Conservation (phyloP, 1,140 invertebrate species). For the Drosophila persimilis region DNA sequence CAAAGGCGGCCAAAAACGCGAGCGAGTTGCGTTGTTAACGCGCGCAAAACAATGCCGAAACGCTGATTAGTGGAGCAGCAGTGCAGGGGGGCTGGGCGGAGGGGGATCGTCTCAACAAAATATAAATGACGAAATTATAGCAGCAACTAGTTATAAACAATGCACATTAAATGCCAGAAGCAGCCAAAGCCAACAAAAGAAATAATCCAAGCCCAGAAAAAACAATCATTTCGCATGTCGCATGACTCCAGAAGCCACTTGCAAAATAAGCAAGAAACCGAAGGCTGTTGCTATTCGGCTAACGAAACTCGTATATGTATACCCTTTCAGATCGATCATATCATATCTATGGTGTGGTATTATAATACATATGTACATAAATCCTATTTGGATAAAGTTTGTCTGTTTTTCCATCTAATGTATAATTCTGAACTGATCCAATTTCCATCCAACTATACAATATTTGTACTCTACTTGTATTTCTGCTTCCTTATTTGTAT, state of each 20-base stretch:
- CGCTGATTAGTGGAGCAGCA: constrained; percentile 6
- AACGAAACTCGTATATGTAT: too few relatives aligned
- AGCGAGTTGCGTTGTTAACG: constrained; percentile 68
- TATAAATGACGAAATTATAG: constrained; percentile 74
- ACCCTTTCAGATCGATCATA: too few relatives aligned
- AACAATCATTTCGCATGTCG: constrained; percentile 9
- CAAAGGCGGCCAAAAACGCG: constrained; percentile 50
- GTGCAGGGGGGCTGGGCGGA: not conserved
- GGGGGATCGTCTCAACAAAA: constrained; percentile 39
- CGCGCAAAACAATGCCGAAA: constrained; percentile 67
- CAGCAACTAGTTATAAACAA: constrained; percentile 65
- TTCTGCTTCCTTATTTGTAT: too few relatives aligned
- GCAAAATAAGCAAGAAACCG: too few relatives aligned
- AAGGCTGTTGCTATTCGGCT: too few relatives aligned
- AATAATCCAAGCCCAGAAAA: constrained; percentile 3
- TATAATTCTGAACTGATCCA: too few relatives aligned
- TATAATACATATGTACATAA: too few relatives aligned
- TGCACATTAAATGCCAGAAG: constrained; percentile 64
- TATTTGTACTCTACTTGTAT: too few relatives aligned
- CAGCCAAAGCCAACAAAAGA: constrained; percentile 26
- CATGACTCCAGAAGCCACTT: constrained; percentile 3
- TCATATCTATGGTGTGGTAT: too few relatives aligned
- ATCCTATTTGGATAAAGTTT: too few relatives aligned
- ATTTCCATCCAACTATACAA: too few relatives aligned
- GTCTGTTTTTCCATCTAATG: too few relatives aligned